Conservation (phyloP, 2,113 vertebrate species). For the Sorex fumeus region DNA sequence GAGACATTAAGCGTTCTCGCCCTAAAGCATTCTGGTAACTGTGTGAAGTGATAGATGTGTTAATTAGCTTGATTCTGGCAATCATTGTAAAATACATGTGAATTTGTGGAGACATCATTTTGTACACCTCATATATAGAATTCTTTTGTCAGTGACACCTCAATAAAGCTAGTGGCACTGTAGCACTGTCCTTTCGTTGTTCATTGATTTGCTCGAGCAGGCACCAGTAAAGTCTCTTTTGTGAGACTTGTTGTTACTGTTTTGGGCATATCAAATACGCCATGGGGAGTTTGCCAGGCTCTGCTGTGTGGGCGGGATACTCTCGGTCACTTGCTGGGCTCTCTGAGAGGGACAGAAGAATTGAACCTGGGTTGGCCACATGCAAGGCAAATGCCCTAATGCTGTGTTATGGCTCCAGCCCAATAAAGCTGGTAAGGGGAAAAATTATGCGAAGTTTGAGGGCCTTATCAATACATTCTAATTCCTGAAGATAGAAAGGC, state of each 20-base stretch:
- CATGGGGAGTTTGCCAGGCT: too few relatives aligned
- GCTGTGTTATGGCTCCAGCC: too few relatives aligned
- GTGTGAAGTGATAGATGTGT: background rate
- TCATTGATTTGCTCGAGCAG: too few relatives aligned
- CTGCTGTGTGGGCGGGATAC: too few relatives aligned
- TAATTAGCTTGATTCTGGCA: slow-evolving; percentile 1
- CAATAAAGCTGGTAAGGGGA: background rate
- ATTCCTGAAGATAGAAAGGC: slow-evolving; percentile 47
- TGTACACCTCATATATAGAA: slow-evolving; percentile 1
- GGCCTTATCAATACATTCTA: slow-evolving; percentile 36
- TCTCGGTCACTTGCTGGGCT: too few relatives aligned
- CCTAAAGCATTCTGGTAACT: background rate
- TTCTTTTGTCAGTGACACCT: slow-evolving; percentile 6
- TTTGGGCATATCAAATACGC: too few relatives aligned
- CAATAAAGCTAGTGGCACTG: background rate
- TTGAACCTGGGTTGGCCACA: too few relatives aligned
- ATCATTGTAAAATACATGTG: background rate
- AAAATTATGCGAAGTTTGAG: slow-evolving; percentile 18
- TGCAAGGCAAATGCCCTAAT: too few relatives aligned
- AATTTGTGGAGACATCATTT: background rate
- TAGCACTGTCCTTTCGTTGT: too few relatives aligned
- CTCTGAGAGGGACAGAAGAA: too few relatives aligned
- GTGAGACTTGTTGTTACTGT: too few relatives aligned
- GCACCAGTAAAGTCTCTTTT: too few relatives aligned
- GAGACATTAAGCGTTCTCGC: background rate